Base-by-base conservation (phyloP, 2,113 vertebrate species). In the Brachyhypopomus occidentalis region DNA sequence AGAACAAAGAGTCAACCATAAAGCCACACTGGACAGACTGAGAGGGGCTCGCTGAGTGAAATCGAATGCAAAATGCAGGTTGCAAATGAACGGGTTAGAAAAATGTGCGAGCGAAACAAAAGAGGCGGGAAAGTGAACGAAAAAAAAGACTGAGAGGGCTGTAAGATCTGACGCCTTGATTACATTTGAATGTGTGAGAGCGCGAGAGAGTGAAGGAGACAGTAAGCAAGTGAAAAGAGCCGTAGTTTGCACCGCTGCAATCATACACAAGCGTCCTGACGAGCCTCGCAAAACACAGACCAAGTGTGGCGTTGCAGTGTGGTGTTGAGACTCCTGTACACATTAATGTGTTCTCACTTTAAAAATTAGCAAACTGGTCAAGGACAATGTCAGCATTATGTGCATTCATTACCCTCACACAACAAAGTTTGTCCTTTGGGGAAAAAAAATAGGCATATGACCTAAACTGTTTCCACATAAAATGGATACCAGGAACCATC, bases 341-440 rank as follows among this genome's bases (percentile, higher is more conserved):
- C 59, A 60, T 11, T 41, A 70, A 56, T 20, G 9, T 41, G 45
- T 41, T 56, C 81, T 71, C 1, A 81, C 78, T 84, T 85, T 63
- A 86, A 70, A 70, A 30, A 22, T 77, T 48, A 77, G 60, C 27
- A 27, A 59, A 12, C n/a, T 14, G 16, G 30, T 58, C 16, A 58
- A 58, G 36, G 9, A 27, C 56, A 22, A 20, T 22, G 14, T 62
- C 8, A 1, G 36, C 84, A 72, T 88, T 88, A 91, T 88, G 12
- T 30, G 2, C 25, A 14, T 7, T 8, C 82, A 88, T 91, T 91
- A 91, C 91, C 90, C 84, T 77, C 73, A 83, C 36, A 81, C 79
- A 87, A 87, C 86, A 92, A 91, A 90, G 87, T 89, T 83, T 84
- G 80, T 25, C 69, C 83, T 75, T 83, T 83, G 83, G 14, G 84